Conservation (phyloP, 2,888 invertebrate species). For the Plebejus argus region DNA sequence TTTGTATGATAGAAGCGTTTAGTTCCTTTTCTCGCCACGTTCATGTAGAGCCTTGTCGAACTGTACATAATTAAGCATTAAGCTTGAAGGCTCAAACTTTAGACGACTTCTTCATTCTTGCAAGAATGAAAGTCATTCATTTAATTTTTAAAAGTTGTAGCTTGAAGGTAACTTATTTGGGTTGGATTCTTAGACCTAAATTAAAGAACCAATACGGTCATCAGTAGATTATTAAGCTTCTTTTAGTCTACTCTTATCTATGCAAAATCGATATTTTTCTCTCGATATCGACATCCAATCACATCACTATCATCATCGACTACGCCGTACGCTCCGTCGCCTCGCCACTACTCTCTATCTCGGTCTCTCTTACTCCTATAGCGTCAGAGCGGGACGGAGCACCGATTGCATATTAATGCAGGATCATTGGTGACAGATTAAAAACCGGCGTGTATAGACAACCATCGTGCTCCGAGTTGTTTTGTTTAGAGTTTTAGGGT, state of each 20-base stretch:
- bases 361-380: constrained; percentile 49
- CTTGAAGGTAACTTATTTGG: too few species aligned
- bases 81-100: too few species aligned
- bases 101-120: too few species aligned
- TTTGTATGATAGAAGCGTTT: too few species aligned
- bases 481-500: background rate
- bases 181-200: too few species aligned
- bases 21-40: too few species aligned
- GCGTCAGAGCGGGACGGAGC: constrained; percentile 49
- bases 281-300: constrained; percentile 38
- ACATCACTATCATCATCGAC: constrained; percentile 62
- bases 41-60: too few species aligned
- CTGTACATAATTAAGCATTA: too few species aligned
- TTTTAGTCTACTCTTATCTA: background rate
- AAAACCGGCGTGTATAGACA: constrained; percentile 35
- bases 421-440: constrained; percentile 47
- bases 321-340: constrained; percentile 70
- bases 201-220: too few species aligned
- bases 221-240: too few species aligned
- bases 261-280: background rate
- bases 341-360: constrained; percentile 68
- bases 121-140: too few species aligned
- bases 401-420: constrained; percentile 46
- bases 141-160: too few species aligned
- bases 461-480: background rate